A percentile compares a stretch with the other conserved stretches of the same genome.
Evolutionary conservation across 2,113 vertebrate genomes (phyloP).

Genomic region (Synodontis membranacea): DNA sequence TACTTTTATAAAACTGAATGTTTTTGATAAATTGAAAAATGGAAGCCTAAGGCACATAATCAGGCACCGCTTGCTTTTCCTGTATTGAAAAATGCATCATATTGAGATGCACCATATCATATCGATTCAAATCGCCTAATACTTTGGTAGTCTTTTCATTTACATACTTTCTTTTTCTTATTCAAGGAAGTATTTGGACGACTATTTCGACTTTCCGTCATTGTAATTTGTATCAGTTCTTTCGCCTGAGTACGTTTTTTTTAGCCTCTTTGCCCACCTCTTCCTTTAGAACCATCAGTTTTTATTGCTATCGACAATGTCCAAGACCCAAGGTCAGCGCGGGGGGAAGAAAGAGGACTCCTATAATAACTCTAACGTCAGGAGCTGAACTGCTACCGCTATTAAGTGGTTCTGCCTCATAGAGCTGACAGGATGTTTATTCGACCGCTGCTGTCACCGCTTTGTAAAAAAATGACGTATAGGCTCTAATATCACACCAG

Average conservation of each 20-base stretch:
- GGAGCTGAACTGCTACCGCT: background rate
- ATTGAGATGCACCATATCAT: background rate
- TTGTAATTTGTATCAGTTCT: background rate
- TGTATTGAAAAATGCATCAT: background rate
- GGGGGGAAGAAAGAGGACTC: background rate
- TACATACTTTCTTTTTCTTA: background rate
- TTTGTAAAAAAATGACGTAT: background rate
- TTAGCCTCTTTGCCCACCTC: background rate
- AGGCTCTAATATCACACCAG: background rate
- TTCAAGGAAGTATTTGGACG: background rate
- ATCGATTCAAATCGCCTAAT: background rate
- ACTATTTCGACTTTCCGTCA: background rate
- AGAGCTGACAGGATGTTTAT: slow-evolving; percentile 21
- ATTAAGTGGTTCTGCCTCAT: background rate
- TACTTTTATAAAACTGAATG: background rate
- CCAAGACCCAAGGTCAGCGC: background rate
- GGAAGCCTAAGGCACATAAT: background rate
- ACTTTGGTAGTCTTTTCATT: background rate
- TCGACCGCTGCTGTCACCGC: slow-evolving; percentile 8
- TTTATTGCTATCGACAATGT: background rate
- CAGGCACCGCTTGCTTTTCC: background rate
- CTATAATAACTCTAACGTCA: background rate
- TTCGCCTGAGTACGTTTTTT: background rate
- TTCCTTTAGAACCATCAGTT: background rate
- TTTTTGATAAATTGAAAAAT: background rate